These are phyloP conservation scores for Acronicta aceris DNA, from an alignment of 2,888 invertebrate species.

Conservation along the genomic window DNA sequence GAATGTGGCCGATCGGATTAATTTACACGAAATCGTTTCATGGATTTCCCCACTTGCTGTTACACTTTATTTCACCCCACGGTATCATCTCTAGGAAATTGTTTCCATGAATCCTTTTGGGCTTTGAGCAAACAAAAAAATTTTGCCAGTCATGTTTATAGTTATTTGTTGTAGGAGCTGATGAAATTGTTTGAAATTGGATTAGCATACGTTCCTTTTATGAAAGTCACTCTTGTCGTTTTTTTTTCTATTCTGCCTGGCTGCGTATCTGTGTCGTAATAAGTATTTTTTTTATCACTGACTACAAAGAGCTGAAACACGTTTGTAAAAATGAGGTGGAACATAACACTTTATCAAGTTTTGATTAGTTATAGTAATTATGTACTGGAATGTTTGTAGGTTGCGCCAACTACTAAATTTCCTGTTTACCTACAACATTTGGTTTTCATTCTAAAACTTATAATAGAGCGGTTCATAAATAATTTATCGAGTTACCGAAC, in stretches of 20 bases:
- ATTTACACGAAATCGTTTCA: constrained; percentile 85
- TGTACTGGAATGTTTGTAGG: constrained; percentile 15
- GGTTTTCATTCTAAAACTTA: constrained; percentile 32
- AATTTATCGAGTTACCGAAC: constrained; percentile 36
- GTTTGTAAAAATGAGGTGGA: too few species aligned
- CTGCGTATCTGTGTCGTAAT: too few species aligned
- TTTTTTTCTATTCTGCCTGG: too few species aligned
- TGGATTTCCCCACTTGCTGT: constrained; percentile 80
- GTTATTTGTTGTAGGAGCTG: constrained; percentile 48
- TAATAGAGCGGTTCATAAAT: constrained; percentile 37
- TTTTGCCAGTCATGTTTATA: constrained; percentile 53
- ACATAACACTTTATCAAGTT: background rate
- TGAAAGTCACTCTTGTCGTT: constrained; percentile 2
- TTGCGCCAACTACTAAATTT: constrained; percentile 12
- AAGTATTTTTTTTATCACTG: too few species aligned
- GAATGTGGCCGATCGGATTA: constrained; percentile 78
- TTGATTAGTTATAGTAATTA: background rate
- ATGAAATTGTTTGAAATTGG: constrained; percentile 51
- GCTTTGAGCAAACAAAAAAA: constrained; percentile 71
- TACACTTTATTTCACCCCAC: constrained; percentile 84
- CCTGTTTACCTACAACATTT: constrained; percentile 29
- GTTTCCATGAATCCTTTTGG: constrained; percentile 80
- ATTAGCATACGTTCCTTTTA: constrained; percentile 28
- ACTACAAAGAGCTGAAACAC: too few species aligned
- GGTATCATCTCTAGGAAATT: constrained; percentile 85